Evolutionary conservation across 1,140 invertebrate species (phyloP).

Genomic region (Pinna nobilis): DNA sequence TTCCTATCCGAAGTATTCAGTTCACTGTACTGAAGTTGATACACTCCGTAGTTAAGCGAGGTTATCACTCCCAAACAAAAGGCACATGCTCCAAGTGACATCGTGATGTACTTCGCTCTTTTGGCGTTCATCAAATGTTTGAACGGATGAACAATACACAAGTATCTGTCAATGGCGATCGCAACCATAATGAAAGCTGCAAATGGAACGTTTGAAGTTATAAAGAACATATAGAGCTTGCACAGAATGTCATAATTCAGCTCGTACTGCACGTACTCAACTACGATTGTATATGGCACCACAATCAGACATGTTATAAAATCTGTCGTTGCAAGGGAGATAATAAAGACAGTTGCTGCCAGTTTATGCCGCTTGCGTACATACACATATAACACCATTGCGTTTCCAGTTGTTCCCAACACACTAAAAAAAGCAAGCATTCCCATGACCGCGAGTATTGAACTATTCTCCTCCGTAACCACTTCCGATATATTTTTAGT

Average conservation of each 20-base stretch:
- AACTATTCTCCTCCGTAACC: background rate
- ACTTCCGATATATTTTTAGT: too few species aligned
- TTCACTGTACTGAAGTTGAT: slow-evolving; percentile 21
- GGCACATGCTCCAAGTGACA: slow-evolving; percentile 57
- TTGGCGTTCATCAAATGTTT: slow-evolving; percentile 62
- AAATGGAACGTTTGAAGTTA: slow-evolving; percentile 71
- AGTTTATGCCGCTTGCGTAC: slow-evolving; percentile 66
- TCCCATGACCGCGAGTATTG: slow-evolving; percentile 48
- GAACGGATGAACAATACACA: slow-evolving; percentile 73
- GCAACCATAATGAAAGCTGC: slow-evolving; percentile 73
- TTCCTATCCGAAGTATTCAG: background rate
- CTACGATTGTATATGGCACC: slow-evolving; percentile 68
- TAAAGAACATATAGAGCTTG: slow-evolving; percentile 71
- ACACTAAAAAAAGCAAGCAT: slow-evolving; percentile 64
- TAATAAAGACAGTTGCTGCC: slow-evolving; percentile 71
- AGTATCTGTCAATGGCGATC: slow-evolving; percentile 72
- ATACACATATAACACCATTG: slow-evolving; percentile 72
- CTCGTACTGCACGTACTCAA: slow-evolving; percentile 60
- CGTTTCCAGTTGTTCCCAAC: slow-evolving; percentile 61
- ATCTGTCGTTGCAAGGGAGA: slow-evolving; percentile 68
- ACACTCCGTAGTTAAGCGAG: slow-evolving; percentile 63
- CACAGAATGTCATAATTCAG: slow-evolving; percentile 63
- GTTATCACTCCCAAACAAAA: slow-evolving; percentile 65
- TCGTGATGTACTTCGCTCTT: slow-evolving; percentile 63
- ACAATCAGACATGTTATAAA: slow-evolving; percentile 65